Evolutionary conservation across 2,888 invertebrate genomes (phyloP).

Genomic region (Sussaba pulchella): DNA sequence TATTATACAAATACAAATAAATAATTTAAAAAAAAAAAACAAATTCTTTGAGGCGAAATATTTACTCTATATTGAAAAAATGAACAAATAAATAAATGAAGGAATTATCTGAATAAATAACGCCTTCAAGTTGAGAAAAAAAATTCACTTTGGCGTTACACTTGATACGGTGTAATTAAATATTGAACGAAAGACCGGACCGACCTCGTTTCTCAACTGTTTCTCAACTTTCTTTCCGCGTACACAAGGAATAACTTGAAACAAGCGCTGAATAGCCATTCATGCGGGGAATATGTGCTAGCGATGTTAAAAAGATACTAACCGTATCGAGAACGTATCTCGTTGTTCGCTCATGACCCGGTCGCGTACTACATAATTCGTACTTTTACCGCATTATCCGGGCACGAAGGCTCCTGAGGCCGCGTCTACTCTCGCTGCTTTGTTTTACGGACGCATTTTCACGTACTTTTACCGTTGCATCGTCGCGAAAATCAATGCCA

Average conservation of each 20-base stretch:
- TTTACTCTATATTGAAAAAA: too few relatives aligned
- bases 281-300: conserved; percentile 61
- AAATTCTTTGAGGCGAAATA: too few relatives aligned
- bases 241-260: conserved; percentile 53
- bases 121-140: neutral
- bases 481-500: too few relatives aligned
- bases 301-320: conserved; percentile 46
- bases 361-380: conserved; percentile 18
- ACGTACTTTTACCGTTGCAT: too few relatives aligned
- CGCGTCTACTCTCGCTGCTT: too few relatives aligned
- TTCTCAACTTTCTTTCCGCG: conserved; percentile 46
- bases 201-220: conserved; percentile 31
- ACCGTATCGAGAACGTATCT: conserved; percentile 49
- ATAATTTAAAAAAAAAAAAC: too few relatives aligned
- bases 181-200: conserved; percentile 13
- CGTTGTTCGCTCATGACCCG: conserved; percentile 9
- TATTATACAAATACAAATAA: neutral
- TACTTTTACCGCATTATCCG: neutral
- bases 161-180: conserved; percentile 8
- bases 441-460: too few relatives aligned
- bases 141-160: conserved; percentile 1
- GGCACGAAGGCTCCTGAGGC: too few relatives aligned
- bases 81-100: too few relatives aligned
- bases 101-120: too few relatives aligned
- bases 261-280: conserved; percentile 65